Conservation (phyloP, 2,888 invertebrate genomes). For the Oxyteleia sp. region DNA sequence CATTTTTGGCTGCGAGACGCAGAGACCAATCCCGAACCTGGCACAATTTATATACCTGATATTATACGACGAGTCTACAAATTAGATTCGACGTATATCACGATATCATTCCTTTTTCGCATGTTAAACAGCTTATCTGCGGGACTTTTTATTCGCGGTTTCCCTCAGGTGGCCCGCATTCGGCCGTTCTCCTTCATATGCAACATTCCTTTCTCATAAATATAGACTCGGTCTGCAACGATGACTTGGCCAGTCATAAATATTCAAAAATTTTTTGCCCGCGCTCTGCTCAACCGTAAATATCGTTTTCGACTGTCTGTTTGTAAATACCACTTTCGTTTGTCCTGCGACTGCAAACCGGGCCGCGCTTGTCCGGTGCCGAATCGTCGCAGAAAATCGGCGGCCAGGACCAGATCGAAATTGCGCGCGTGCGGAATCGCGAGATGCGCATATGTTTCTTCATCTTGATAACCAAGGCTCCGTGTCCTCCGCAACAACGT, state of each 20-base stretch:
- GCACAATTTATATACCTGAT: too few relatives aligned
- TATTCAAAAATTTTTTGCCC: background rate
- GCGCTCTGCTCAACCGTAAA: background rate
- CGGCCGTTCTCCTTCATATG: conserved; percentile 52
- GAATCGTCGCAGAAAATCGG: background rate
- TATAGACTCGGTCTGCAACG: conserved; percentile 33
- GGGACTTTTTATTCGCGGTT: conserved; percentile 30
- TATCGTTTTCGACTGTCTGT: background rate
- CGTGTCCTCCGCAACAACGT: conserved; percentile 70
- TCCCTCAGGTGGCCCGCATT: conserved; percentile 58
- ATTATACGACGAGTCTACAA: too few relatives aligned
- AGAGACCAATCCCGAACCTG: too few relatives aligned
- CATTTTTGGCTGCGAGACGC: too few relatives aligned
- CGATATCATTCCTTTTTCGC: conserved; percentile 19
- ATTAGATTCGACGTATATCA: background rate
- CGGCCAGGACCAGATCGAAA: background rate
- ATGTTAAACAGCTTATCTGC: conserved; percentile 19
- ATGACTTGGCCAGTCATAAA: conserved; percentile 39
- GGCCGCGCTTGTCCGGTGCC: too few relatives aligned
- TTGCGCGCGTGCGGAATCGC: background rate
- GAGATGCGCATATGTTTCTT: conserved; percentile 59
- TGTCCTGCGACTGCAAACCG: too few relatives aligned
- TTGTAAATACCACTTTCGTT: background rate
- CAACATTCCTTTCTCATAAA: conserved; percentile 64
- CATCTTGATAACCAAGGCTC: conserved; percentile 68